A percentile compares a stretch with the other conserved stretches of the same genome.
phyloP scores from a whole-genome alignment of 2,797 vertebrate species.

The Protosalanx chinensis region DNA sequence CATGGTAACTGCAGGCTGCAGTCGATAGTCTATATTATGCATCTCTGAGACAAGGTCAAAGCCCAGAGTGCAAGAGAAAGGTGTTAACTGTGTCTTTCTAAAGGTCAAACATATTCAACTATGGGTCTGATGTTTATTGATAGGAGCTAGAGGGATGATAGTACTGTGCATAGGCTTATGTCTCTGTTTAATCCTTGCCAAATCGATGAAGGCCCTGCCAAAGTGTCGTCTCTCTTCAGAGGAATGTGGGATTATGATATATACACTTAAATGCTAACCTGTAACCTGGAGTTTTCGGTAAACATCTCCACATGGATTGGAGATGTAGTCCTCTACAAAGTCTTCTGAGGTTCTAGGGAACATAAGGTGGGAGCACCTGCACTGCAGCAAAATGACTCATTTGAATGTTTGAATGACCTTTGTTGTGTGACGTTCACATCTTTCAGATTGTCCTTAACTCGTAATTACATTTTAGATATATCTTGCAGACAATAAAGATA shows the following conservation, averaged over 20 bases:
- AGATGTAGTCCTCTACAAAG: too few relatives aligned
- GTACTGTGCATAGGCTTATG: constrained; percentile 17
- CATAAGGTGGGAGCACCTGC: too few relatives aligned
- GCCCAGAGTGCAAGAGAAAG: constrained; percentile 40
- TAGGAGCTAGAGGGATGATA: constrained; percentile 28
- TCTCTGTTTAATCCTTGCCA: constrained; percentile 47
- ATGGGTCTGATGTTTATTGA: constrained; percentile 60
- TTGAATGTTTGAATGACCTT: too few relatives aligned
- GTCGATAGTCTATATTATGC: constrained; percentile 58
- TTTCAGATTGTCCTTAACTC: too few relatives aligned
- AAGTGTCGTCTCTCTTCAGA: constrained; percentile 16
- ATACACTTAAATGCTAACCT: constrained; percentile 48
- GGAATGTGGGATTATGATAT: constrained; percentile 35
- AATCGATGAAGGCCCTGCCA: constrained; percentile 43
- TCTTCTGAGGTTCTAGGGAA: too few relatives aligned
- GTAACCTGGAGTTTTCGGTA: too few relatives aligned
- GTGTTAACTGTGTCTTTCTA: constrained; percentile 29
- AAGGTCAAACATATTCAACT: constrained; percentile 69
- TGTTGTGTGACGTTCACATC: too few relatives aligned
- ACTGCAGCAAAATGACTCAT: too few relatives aligned
- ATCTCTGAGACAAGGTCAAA: constrained; percentile 59
- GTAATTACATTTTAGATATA: neutral
- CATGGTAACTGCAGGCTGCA: constrained; percentile 21
- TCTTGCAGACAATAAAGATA: constrained; percentile 20
- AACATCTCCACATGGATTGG: too few relatives aligned